Evolutionary conservation across 2,888 invertebrate genomes (phyloP), one percentile per base, ranked within the genome.

Genomic region (Ethmia dodecea): DNA sequence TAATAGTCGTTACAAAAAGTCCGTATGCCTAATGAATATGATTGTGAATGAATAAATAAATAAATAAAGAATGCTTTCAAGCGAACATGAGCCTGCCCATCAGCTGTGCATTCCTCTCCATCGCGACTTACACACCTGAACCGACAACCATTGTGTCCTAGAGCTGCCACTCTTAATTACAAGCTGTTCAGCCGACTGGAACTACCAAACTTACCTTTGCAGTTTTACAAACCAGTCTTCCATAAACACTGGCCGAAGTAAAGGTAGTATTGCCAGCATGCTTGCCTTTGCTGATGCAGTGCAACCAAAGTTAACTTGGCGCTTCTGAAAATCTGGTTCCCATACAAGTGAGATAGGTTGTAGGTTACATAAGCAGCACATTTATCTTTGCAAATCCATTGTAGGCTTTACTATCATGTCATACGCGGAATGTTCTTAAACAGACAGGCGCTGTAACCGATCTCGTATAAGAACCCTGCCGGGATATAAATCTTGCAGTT

Each of bases 91-190:
- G 31, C 24, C 40, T 32, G 32, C 37, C 35, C 35, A 30, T 34
- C 34, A 34, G 42, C 37, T 45, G 38, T 43, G 42, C 49, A 59
- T 61, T 58, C 58, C 49, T 50, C 45, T 36, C 49, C 49, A 49
- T 49, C 50, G 47, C 42, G 52, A 55, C 43, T 46, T 51, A 49
- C 58, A 60, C 60, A 71, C 69, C 68, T 68, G 65, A 66, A 52
- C 55, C 46, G 55, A 55, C 57, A 60, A 45, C 53, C 52, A 59
- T 58, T 64, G 58, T 63, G 60, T 63, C 63, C 68, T 68, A 72
- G 56, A 70, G 52, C 62, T 56, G 69, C 72, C 73, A 62, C 53
- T 67, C 45, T 59, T 69, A 55, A 55, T 75, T 70, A 70, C 40
- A 54, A 55, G 55, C 49, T 47, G 48, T 48, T 48, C 62, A 65